These are phyloP conservation scores for Rhinogobio ventralis DNA, from an alignment of 2,797 vertebrate species.

Conservation along the genomic window DNA sequence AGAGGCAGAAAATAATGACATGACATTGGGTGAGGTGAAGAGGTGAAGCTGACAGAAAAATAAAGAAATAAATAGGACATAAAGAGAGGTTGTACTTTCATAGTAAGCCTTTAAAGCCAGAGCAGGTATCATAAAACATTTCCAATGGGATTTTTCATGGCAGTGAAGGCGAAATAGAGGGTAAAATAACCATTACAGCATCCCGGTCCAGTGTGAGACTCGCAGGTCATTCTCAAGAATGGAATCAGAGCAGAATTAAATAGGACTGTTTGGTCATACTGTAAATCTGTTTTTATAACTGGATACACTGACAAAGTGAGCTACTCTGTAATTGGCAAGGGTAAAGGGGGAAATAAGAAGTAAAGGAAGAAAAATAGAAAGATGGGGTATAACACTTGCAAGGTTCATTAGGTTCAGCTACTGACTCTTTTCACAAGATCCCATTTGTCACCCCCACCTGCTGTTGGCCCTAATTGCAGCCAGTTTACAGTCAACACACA, in stretches of 20 bases:
- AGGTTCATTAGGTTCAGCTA: slow-evolving; percentile 60
- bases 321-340: slow-evolving; percentile 38
- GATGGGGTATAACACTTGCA: slow-evolving; percentile 53
- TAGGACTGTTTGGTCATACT: slow-evolving; percentile 54
- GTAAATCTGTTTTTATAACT: slow-evolving; percentile 56
- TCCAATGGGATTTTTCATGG: slow-evolving; percentile 10
- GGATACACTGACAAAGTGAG: slow-evolving; percentile 39
- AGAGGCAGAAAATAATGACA: slow-evolving; percentile 9
- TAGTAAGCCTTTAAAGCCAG: background rate
- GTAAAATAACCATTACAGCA: slow-evolving; percentile 4
- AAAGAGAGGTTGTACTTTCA: slow-evolving; percentile 10
- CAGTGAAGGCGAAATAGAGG: background rate
- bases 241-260: slow-evolving; percentile 57
- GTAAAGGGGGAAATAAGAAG: slow-evolving; percentile 29
- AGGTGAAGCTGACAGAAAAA: background rate
- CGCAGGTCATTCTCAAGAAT: slow-evolving; percentile 19
- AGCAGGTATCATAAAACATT: slow-evolving; percentile 24
- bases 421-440: slow-evolving; percentile 64
- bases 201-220: slow-evolving; percentile 16
- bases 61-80: background rate
- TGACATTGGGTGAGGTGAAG: background rate
- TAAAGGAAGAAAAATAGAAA: background rate
- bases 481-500: slow-evolving; percentile 59
- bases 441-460: slow-evolving; percentile 68
- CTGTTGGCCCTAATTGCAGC: slow-evolving; percentile 62